Percentiles rank a stretch among this genome's conserved stretches.
These are phyloP conservation scores for Elegia similella DNA, from an alignment of 2,888 invertebrate genomes.

Conservation along the genomic window DNA sequence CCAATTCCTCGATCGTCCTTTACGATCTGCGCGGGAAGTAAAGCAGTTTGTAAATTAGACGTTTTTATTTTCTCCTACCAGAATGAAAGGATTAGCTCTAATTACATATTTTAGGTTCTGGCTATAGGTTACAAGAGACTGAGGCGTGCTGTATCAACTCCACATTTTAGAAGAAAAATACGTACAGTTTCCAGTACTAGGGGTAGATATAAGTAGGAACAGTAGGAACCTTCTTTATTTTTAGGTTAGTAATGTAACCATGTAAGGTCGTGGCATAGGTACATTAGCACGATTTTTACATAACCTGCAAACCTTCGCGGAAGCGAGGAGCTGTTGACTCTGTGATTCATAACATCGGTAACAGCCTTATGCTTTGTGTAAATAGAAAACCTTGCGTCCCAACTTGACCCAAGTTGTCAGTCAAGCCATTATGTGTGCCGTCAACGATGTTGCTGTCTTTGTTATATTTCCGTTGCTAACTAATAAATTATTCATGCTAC, in stretches of 20 bases:
- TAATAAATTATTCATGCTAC: not conserved
- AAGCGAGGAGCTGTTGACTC: constrained; percentile 2
- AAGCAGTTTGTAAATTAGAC: too few species aligned
- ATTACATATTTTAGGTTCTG: too few species aligned
- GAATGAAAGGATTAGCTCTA: too few species aligned
- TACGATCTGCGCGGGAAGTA: too few species aligned
- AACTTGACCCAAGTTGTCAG: constrained; percentile 11
- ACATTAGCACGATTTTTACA: not conserved
- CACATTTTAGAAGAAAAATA: too few species aligned
- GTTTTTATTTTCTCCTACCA: too few species aligned
- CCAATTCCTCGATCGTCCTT: too few species aligned
- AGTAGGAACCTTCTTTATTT: too few species aligned
- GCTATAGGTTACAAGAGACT: too few species aligned
- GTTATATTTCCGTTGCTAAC: not conserved
- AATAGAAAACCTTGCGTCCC: constrained; percentile 12
- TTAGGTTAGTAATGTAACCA: not conserved
- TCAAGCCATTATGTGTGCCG: constrained; percentile 9
- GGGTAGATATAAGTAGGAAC: too few species aligned
- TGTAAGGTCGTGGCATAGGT: not conserved
- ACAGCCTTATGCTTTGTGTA: not conserved
- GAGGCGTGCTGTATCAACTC: too few species aligned
- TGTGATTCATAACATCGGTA: not conserved
- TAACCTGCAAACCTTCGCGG: not conserved
- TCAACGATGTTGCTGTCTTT: not conserved
- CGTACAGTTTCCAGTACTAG: too few species aligned